Evolutionary conservation across 1,140 invertebrate genomes (phyloP).

Genomic region (Drosophila sproati): DNA sequence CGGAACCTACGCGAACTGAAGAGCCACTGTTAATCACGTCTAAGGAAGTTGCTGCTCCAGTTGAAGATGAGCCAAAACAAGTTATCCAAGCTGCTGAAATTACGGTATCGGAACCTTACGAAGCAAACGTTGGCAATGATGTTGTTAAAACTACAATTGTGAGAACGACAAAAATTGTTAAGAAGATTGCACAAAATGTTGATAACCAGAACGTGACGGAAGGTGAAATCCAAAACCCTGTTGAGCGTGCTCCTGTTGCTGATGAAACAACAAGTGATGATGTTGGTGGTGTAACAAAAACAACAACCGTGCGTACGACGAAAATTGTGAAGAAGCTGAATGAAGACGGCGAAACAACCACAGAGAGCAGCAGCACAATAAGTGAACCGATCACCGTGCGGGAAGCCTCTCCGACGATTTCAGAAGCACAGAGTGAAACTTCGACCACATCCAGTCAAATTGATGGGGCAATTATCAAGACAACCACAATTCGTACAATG

Average conservation of each 20-base stretch:
- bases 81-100: not conserved
- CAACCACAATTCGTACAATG: slow-evolving; percentile 81
- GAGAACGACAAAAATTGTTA: slow-evolving; percentile 77
- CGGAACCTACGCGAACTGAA: not conserved
- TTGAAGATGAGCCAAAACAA: slow-evolving; percentile 9
- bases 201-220: slow-evolving; percentile 48
- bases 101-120: slow-evolving; percentile 18
- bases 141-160: slow-evolving; percentile 79
- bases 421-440: slow-evolving; percentile 72
- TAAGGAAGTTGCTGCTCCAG: not conserved
- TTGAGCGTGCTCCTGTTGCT: slow-evolving; percentile 8
- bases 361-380: slow-evolving; percentile 62
- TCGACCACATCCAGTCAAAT: slow-evolving; percentile 78
- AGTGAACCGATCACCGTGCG: slow-evolving; percentile 70
- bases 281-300: slow-evolving; percentile 73
- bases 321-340: slow-evolving; percentile 71
- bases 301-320: slow-evolving; percentile 79
- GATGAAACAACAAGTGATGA: slow-evolving; percentile 31
- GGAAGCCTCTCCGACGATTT: slow-evolving; percentile 62
- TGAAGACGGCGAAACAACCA: slow-evolving; percentile 70
- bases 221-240: slow-evolving; percentile 9
- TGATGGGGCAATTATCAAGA: slow-evolving; percentile 82
- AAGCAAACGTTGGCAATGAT: slow-evolving; percentile 47
- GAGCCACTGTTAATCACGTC: not conserved
- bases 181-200: slow-evolving; percentile 72